Evolutionary conservation across 2,888 invertebrate genomes (phyloP), one percentile per base, ranked within the genome.

Genomic region (Ormyrus thymus): DNA sequence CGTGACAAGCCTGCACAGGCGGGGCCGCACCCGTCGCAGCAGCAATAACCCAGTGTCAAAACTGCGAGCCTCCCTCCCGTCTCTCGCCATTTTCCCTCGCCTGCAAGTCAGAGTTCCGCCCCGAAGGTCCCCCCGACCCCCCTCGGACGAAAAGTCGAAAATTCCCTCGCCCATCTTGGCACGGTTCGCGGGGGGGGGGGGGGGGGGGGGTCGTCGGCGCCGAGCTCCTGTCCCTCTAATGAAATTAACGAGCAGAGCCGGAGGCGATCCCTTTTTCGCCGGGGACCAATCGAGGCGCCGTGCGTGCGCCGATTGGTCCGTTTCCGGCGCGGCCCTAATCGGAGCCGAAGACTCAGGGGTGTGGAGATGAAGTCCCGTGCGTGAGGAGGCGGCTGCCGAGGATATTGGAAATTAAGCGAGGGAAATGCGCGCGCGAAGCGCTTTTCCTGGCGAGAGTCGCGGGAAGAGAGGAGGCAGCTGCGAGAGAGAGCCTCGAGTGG

Each of bases 291-390:
- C 72, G 7, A 43, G 29, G 62, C 11, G 46, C 13, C n/a, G 46
- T n/a, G 43, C 73, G 59, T 78, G 79, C 82, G 76, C 65, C 86
- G 87, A 89, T 90, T 87, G 89, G 87, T 84, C 85, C 85, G 88
- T 86, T 89, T 90, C 89, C 90, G 88, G 89, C 84, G 85, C 83
- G 84, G 10, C 29, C 29, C 29, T 70, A 15, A 53, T 78, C 56
- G 48, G 15, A 8, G 45, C 48, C 50, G 29, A 88, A 89, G n/a
- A 87, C 89, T 84, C 86, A 7, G 46, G 51, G n/a, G 29, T n/a
- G 11, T 0, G 15, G 45, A n/a, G 13, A 86, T 88, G 88, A 89
- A 89, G 89, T 89, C 89, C 88, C 87, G 83, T 61, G 73, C 78
- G 64, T 61, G 68, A 13, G 58, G 29, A 55, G 10, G 29, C 29